Evolutionary conservation across 2,888 invertebrate species (phyloP).

Genomic region (Yponomeuta malinellus): DNA sequence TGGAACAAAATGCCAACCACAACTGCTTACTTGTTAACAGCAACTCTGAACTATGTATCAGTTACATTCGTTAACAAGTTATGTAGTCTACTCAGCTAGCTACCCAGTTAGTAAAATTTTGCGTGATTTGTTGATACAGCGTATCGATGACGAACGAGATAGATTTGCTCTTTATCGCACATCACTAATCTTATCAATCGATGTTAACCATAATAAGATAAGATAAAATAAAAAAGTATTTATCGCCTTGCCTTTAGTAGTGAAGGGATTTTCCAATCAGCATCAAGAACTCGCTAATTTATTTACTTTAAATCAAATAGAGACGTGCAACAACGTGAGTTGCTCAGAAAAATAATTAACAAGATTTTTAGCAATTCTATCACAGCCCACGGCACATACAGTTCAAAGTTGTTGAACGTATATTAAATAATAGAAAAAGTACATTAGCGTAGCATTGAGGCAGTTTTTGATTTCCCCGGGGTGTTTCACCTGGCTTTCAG

Average conservation of each 20-base stretch:
- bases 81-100: too few relatives aligned
- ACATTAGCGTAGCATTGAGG: not conserved
- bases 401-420: not conserved
- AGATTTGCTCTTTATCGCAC: too few relatives aligned
- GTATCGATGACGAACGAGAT: too few relatives aligned
- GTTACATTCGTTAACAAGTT: not conserved
- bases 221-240: too few relatives aligned
- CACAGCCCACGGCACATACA: not conserved
- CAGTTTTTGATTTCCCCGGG: conserved; percentile 3
- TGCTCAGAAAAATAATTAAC: not conserved
- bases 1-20: conserved; percentile 1
- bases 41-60: not conserved
- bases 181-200: too few relatives aligned
- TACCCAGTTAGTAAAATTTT: too few relatives aligned
- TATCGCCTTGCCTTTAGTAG: too few relatives aligned
- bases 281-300: too few relatives aligned
- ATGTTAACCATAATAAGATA: too few relatives aligned
- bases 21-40: not conserved
- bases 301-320: not conserved
- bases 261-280: too few relatives aligned
- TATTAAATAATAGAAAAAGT: conserved; percentile 1
- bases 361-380: not conserved
- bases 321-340: not conserved
- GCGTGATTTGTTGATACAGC: too few relatives aligned
- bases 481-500: not conserved